phyloP scores from a whole-genome alignment of 2,888 invertebrate genomes.

The Strigamia transsilvanica region DNA sequence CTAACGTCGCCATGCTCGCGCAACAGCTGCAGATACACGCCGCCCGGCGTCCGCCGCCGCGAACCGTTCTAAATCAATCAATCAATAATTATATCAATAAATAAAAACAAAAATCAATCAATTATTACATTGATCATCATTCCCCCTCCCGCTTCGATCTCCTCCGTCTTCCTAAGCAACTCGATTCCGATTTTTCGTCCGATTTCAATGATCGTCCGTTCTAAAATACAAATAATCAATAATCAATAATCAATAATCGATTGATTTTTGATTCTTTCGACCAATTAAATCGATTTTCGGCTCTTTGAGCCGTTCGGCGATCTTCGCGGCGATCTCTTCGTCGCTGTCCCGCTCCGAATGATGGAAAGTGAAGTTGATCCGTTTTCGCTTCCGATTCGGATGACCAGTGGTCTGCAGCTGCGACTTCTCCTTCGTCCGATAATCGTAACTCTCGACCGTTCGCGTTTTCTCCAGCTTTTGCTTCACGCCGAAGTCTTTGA shows the following conservation, averaged over 20 bases:
- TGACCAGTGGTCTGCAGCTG: neutral
- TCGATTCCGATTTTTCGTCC: neutral
- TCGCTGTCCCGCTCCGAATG: slow-evolving; percentile 4
- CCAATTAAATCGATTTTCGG: slow-evolving; percentile 7
- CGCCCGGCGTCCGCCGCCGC: slow-evolving; percentile 4
- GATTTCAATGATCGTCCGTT: neutral
- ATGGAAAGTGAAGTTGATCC: neutral
- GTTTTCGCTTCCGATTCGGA: neutral
- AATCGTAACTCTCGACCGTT: slow-evolving; percentile 25
- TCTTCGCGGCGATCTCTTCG: neutral
- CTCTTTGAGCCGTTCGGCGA: neutral
- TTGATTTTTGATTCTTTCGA: too few relatives aligned
- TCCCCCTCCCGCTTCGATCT: neutral
- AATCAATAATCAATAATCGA: too few relatives aligned
- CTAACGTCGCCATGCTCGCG: neutral
- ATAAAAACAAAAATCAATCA: neutral
- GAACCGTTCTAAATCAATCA: slow-evolving; percentile 7
- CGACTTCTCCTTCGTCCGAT: neutral
- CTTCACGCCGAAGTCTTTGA: neutral
- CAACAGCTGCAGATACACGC: slow-evolving; percentile 18
- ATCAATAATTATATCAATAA: neutral
- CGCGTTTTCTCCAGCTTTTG: neutral
- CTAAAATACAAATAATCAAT: too few relatives aligned
- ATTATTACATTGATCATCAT: neutral
- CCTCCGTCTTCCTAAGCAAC: neutral